These are phyloP conservation scores for Charanyca ferruginea DNA, from an alignment of 2,888 invertebrate species.

Conservation along the genomic window DNA sequence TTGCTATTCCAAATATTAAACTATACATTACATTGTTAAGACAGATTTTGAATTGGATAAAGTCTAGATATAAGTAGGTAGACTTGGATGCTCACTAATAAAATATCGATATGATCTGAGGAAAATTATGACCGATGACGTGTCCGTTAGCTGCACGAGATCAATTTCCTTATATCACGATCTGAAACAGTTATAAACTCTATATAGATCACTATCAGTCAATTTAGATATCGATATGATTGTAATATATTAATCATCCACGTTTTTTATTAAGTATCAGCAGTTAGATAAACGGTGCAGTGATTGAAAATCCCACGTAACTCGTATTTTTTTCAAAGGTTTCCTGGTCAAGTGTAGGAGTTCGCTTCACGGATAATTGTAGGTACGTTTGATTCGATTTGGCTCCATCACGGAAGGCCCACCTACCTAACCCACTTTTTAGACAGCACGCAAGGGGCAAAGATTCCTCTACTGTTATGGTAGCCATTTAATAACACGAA, in stretches of 20 bases:
- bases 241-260: constrained; percentile 62
- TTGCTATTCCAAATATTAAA: constrained; percentile 13
- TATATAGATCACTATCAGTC: constrained; percentile 65
- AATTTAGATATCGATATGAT: constrained; percentile 65
- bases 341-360: constrained; percentile 51
- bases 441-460: constrained; percentile 54
- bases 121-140: constrained; percentile 49
- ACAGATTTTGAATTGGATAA: background rate
- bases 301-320: constrained; percentile 64
- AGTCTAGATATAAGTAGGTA: background rate
- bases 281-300: constrained; percentile 62
- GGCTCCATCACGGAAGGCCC: constrained; percentile 49
- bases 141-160: constrained; percentile 61
- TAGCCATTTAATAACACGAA: constrained; percentile 46
- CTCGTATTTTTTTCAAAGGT: constrained; percentile 31
- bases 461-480: constrained; percentile 48
- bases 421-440: constrained; percentile 49
- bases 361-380: constrained; percentile 46
- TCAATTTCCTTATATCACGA: constrained; percentile 67
- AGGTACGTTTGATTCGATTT: constrained; percentile 44
- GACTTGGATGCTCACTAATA: constrained; percentile 14
- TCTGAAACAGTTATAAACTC: constrained; percentile 64
- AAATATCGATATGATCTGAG: constrained; percentile 24
- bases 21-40: background rate
- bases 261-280: constrained; percentile 56